A percentile compares a stretch with the other conserved stretches of the same genome.
These are phyloP conservation scores for Carassius carassius DNA, from an alignment of 2,113 vertebrate species.

Conservation along the genomic window DNA sequence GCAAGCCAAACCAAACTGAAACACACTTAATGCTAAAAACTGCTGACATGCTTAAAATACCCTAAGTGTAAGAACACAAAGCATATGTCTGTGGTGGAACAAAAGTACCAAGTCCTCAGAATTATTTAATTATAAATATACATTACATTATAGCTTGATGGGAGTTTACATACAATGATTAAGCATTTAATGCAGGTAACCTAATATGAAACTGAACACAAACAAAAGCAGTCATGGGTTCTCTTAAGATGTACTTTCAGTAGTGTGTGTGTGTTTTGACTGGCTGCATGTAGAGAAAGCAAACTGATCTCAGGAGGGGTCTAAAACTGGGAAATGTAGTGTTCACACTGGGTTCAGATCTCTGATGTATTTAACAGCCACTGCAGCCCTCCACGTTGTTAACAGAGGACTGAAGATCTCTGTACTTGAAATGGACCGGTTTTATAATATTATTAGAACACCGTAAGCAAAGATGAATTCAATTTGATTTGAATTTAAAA, in stretches of 20 bases:
- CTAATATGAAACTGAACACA: neutral
- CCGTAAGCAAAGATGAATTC: neutral
- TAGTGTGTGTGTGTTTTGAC: neutral
- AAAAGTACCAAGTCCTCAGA: slow-evolving; percentile 1
- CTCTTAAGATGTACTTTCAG: neutral
- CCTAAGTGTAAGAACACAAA: neutral
- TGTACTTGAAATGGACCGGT: neutral
- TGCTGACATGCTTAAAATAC: slow-evolving; percentile 16
- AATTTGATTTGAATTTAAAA: too few relatives aligned
- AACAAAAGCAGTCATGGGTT: neutral
- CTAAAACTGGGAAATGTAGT: neutral
- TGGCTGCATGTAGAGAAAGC: neutral
- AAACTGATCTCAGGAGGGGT: neutral
- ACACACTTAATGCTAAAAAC: slow-evolving; percentile 17
- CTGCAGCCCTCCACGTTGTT: neutral
- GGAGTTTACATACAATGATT: neutral
- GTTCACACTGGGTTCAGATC: slow-evolving; percentile 2
- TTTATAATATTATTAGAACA: neutral
- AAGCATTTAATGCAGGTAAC: neutral
- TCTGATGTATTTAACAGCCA: neutral
- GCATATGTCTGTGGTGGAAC: neutral
- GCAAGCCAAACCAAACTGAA: slow-evolving; percentile 25
- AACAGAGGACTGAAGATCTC: neutral
- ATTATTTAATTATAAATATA: neutral
- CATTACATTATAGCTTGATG: neutral